A percentile compares a stretch with the other conserved stretches of the same genome.
Evolutionary conservation across 92 coral and sea anemone genomes (phyloP).

Genomic region (Siderastrea siderea): DNA sequence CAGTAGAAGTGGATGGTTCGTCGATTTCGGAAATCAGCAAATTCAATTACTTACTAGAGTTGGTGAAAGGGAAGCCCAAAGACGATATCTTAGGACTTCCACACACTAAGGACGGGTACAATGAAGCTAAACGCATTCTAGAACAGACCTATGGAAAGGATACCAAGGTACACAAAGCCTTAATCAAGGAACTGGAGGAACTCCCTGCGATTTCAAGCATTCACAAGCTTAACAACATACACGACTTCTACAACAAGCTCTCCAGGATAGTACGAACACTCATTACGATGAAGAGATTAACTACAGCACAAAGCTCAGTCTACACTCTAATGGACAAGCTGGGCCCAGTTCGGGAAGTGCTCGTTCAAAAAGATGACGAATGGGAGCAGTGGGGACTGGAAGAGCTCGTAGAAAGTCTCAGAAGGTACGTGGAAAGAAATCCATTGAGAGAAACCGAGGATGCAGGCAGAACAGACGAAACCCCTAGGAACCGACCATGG

Average conservation of each 20-base stretch:
- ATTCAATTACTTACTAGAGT: too few species aligned
- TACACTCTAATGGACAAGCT: too few species aligned
- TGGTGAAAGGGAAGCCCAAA: conserved; percentile 33
- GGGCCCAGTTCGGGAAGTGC: too few species aligned
- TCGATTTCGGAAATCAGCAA: conserved; percentile 41
- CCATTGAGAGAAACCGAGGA: too few species aligned
- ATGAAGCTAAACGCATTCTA: conserved; percentile 51
- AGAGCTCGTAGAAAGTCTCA: too few species aligned
- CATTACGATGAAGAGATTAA: conserved; percentile 34
- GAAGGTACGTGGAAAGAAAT: too few species aligned
- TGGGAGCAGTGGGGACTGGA: too few species aligned
- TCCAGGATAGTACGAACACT: conserved; percentile 53
- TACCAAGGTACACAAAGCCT: conserved; percentile 27
- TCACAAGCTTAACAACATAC: conserved; percentile 48
- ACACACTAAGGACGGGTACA: conserved; percentile 57
- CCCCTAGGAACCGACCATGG: too few species aligned
- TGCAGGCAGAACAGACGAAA: too few species aligned
- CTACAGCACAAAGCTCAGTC: neutral
- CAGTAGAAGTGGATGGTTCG: conserved; percentile 48
- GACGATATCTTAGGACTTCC: conserved; percentile 48
- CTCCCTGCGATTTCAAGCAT: conserved; percentile 42
- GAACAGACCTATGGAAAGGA: conserved; percentile 39
- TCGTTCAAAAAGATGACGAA: too few species aligned
- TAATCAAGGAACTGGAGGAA: conserved; percentile 57
- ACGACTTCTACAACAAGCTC: conserved; percentile 36